Evolutionary conservation across 2,113 vertebrate species (phyloP), one percentile per base, ranked within the genome.

Genomic region (Okapia johnstoni): DNA sequence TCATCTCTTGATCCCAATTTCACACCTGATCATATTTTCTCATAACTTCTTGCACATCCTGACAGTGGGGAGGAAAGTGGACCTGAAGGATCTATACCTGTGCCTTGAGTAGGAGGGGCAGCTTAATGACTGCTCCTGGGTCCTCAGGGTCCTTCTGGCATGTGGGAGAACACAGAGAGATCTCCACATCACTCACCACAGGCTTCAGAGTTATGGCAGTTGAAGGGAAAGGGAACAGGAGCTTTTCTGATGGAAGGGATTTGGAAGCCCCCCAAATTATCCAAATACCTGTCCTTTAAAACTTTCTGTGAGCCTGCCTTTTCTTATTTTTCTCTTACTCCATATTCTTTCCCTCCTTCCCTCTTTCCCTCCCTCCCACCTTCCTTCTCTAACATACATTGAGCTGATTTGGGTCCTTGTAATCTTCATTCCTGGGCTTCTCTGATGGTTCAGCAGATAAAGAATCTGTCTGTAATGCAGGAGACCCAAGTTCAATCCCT

Each of bases 101-200:
- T 23, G 66, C 66, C 76, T 60, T n/a, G n/a, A 90, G 40, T 25
- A 54, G 25, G 26, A 21, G 13, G 15, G 10, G 11, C 12, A n/a
- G 2, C 19, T 48, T 79, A 90, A 48, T 60, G 30, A 28, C 33
- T 48, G 10, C 23, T 36, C 3, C 25, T 60, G 46, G 30, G 10
- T 60, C 57, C 63, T 66, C 36, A n/a, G 48, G 1, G 10, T 40
- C 73, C 28, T 86, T 40, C 58, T 70, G 14, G 30, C 2, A 12
- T 4, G 66, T 57, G 43, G 16, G 11, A 25, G 26, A 85, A 48
- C 46, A 25, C 21, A 26, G 13, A 48, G 4, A 58, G 12, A 19
- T 52, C 8, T 77, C 6, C 0, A 0, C 5, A 23, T 36, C n/a
- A n/a, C 19, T 58, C 88, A 16, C 4, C 21, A 7, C 2, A 1